Evolutionary conservation across 2,888 invertebrate genomes (phyloP), one percentile per base, ranked within the genome.

Genomic region (Rotaria macrura): DNA sequence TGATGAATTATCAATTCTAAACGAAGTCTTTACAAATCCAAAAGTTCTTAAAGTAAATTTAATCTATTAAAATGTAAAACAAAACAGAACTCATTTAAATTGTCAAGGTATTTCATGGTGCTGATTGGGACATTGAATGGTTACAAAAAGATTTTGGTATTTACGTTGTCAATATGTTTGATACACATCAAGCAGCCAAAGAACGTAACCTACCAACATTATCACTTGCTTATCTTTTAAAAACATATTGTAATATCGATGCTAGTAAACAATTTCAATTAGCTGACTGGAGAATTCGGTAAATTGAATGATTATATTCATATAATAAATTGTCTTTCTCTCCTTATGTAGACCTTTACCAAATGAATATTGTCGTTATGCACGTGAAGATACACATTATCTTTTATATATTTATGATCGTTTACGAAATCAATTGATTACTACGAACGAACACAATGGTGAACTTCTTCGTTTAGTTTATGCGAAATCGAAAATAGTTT

Each of bases 161-260:
- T 2, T 99, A 99, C 90, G 91, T 99, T 5, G 97, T 99, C 0
- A 97, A 97, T 88, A 93, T 99, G 94, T 97, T 99, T 90, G 99
- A 99, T 91, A 99, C 98, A 0, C 94, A 95, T 89, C 94, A 94
- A 89, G 97, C 97, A 0, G 94, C 95, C 0, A 93, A 94, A 87
- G 92, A 93, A 5, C 92, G 98, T 0, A 93, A 93, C 43, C 92
- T 94, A 87, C 92, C 93, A 0, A 93, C 93, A 29, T 92, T 94
- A 2, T 95, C 96, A 7, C 89, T 92, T 47, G 94, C 95, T 0
- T 94, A 94, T 90, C 92, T 99, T 57, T 92, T 98, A 55, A 92
- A 93, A 88, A 92, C 92, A 85, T 96, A 95, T 90, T 96, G 96
- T 89, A 91, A 93, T 79, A 92, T 96, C 40, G 92, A 93, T 87